These are phyloP conservation scores for Prionace glauca DNA, from an alignment of 2,797 vertebrate genomes.

Conservation along the genomic window DNA sequence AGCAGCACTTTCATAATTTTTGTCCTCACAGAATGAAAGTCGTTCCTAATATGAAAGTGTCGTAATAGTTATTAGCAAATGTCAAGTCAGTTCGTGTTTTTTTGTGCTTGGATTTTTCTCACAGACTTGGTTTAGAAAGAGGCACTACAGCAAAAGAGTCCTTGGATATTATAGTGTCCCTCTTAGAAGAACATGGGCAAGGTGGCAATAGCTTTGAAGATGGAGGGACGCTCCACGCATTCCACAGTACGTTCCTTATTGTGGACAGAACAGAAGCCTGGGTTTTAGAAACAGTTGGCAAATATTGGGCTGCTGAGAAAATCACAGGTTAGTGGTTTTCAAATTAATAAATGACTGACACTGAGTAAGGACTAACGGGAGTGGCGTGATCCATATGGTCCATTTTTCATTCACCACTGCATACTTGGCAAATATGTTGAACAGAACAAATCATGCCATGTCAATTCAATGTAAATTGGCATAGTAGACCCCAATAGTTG, in stretches of 20 bases:
- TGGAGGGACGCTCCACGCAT: constrained; percentile 54
- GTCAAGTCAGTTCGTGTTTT: neutral
- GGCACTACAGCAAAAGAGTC: constrained; percentile 63
- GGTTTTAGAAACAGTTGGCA: constrained; percentile 65
- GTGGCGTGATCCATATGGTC: neutral
- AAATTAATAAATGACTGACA: neutral
- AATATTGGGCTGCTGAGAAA: constrained; percentile 68
- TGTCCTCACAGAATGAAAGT: neutral
- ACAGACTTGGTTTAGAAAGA: constrained; percentile 66
- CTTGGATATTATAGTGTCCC: constrained; percentile 58
- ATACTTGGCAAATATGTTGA: neutral
- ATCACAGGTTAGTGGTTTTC: constrained; percentile 57
- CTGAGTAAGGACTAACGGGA: neutral
- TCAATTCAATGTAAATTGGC: neutral
- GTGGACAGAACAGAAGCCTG: constrained; percentile 65
- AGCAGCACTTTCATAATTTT: neutral
- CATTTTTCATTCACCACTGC: neutral
- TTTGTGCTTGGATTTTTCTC: neutral
- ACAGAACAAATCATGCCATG: neutral
- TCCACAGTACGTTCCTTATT: constrained; percentile 63
- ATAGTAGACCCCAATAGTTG: neutral
- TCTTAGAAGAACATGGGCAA: constrained; percentile 65
- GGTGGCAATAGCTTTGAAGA: constrained; percentile 68
- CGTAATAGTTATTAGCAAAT: neutral
- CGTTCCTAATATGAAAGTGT: neutral